Evolutionary conservation across 2,888 invertebrate genomes (phyloP).

Genomic region (Willowsia nigromaculata): DNA sequence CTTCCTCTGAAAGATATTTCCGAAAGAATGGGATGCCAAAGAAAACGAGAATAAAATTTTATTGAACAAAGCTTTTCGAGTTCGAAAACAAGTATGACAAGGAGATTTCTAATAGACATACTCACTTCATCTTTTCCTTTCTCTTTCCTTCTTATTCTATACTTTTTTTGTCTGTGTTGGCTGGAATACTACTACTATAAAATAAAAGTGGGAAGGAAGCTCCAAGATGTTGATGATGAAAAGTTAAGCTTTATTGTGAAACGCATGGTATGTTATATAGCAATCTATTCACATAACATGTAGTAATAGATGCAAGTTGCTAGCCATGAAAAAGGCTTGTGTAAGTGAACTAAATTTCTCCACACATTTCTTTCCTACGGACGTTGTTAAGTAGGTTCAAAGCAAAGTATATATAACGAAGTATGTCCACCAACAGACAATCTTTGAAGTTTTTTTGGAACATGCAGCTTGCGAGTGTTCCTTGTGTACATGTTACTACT

Average conservation of each 20-base stretch:
- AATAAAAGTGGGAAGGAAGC: constrained; percentile 29
- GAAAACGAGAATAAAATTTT: constrained; percentile 18
- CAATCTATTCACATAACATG: neutral
- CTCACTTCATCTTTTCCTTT: neutral
- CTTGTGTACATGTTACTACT: neutral
- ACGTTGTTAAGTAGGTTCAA: no score
- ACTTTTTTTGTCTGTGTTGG: neutral
- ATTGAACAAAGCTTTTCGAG: constrained; percentile 28
- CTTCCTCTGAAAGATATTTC: neutral
- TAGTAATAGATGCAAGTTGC: neutral
- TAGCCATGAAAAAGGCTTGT: neutral
- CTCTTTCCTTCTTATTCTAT: neutral
- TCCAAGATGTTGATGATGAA: constrained; percentile 61
- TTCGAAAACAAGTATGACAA: constrained; percentile 2
- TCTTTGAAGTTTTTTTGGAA: neutral
- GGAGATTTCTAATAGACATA: neutral
- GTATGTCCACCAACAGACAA: neutral
- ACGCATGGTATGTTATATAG: constrained; percentile 23
- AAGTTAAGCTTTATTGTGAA: constrained; percentile 52
- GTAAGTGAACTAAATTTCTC: neutral
- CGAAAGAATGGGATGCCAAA: neutral
- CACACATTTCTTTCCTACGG: neutral
- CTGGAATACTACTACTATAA: constrained; percentile 1
- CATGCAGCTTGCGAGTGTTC: neutral
- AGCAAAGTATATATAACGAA: no score